Base-by-base conservation (phyloP, 2,888 invertebrate species). In the Amorpha juglandis region DNA sequence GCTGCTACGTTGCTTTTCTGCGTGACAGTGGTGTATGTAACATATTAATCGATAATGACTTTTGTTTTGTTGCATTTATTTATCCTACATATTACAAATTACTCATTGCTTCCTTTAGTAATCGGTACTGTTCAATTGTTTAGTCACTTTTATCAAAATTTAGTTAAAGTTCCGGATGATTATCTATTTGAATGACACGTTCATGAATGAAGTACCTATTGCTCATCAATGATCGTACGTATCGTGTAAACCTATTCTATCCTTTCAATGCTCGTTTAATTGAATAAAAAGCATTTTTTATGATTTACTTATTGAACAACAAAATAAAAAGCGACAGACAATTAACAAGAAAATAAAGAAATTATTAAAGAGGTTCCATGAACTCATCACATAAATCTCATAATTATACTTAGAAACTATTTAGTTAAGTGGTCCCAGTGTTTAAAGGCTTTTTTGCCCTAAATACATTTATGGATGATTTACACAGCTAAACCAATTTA, bases 381-480 rank as follows among this genome's bases (percentile, higher is more conserved):
- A 4, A 58, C 58, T 6, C 19, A 16, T 55, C 42, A 42, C 11
- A 11, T 38, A 42, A 38, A 1, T 33, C 6, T 27, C 7, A 53
- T 38, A 19, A 19, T 6, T 38, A 35, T 38, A 1, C 58, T 19
- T 19, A 42, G 42, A 11, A 58, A 38, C 42, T 42, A 58, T 42
- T 58, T 19, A 58, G 58, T 58, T 38, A 58, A 58, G 6, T 42
- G 35, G 55, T 53, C 14, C n/a, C n/a, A 55, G n/a, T 55, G 19
- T 12, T 7, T 19, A 9, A 19, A 1, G 27, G 27, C 1, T 42
- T 12, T 12, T 19, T 58, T 55, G 11, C 6, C 38, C 11, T 58
- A 58, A 58, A 38, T 6, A 58, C 58, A 38, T 65, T 65, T 48
- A 64, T 58, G 33, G 35, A 19, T 55, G 38, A 33, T 48, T 58